Base-by-base conservation (phyloP, 2,888 invertebrate species). In the Isotomurus palustris region DNA sequence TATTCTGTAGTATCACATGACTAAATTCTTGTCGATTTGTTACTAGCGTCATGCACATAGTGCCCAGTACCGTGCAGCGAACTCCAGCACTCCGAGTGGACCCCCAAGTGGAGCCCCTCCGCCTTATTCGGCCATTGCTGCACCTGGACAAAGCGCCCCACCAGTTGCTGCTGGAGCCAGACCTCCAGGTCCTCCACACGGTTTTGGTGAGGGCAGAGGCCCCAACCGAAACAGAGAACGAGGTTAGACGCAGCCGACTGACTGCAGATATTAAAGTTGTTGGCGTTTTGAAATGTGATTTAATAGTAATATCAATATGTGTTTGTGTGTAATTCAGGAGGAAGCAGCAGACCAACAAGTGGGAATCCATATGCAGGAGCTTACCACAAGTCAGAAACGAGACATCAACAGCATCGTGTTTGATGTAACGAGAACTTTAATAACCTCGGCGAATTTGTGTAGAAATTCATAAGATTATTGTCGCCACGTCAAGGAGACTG, bases 121-220 rank as follows among this genome's bases (percentile, higher is more conserved):
- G 40, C 72, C 73, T 44, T 70, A 72, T 35, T 64, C 71, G 17
- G 71, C 71, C 14, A 67, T 72, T 21, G 71, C 67, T 72, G 74
- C 71, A 36, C n/a, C n/a, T n/a, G 71, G 71, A 32, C 69, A 72
- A 25, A 70, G 72, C 47, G 70, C 71, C 32, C 72, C 72, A 28
- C 70, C 72, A 19, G 44, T 60, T 22, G 35, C 57, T 8, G 69
- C 69, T 19, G 68, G 69, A 22, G 69, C 72, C 44, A 64, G 72
- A 48, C 71, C 72, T 59, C 75, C 76, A 71, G 83, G 80, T 53
- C 85, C 84, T 58, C 79, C 82, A 58, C 82, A 84, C 63, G 85
- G 86, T 44, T 85, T 84, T 71, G 84, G 85, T 21, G 85, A 84
- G 73, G 84, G 84, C 27, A 77, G 86, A 71, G 84, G 85, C 58